Base-by-base conservation (phyloP, 2,113 vertebrate genomes). In the Scopus umbretta region DNA sequence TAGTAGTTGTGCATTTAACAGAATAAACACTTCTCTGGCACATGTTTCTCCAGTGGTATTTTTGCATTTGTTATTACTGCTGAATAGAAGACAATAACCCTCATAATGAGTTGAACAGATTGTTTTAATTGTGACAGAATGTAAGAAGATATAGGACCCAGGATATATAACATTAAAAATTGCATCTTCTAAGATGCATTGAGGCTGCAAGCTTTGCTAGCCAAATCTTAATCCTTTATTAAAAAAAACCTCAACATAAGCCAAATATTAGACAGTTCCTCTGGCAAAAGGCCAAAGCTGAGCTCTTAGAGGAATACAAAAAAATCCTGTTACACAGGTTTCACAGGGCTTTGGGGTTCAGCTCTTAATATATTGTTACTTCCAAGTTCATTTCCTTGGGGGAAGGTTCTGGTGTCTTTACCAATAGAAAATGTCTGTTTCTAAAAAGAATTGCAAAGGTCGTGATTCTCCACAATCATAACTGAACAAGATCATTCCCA, bases 271-370 rank as follows among this genome's bases (percentile, higher is more conserved):
- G 73, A 80, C 45, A 93, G 45, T 74, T 53, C 38, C 80, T 92
- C 67, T 87, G 63, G 88, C 73, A 91, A 93, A 92, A 93, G 23
- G 29, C 92, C 84, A 85, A 94, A 94, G 40, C 53, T 83, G 80
- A 95, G 79, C 68, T 80, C 68, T 79, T 82, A 80, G 55, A 80
- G 40, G 43, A 91, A 80, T 74, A 94, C 27, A 29, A 73, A 86
- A 89, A 94, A 95, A 82, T 95, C 66, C 80, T 88, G 36, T 96
- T 95, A 93, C 58, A 80, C 36, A 52, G 16, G 75, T 95, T 97
- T 94, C 88, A 90, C 42, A 59, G 84, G 16, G 73, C 88, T 92
- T 74, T 80, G 74, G 71, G 78, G 65, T 90, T 94, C 83, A 79
- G 42, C 23, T 91, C 50, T 85, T 89, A 80, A 93, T 81, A 86